Conservation (phyloP, 2,888 invertebrate species). For the Trichogramma evanescens region DNA sequence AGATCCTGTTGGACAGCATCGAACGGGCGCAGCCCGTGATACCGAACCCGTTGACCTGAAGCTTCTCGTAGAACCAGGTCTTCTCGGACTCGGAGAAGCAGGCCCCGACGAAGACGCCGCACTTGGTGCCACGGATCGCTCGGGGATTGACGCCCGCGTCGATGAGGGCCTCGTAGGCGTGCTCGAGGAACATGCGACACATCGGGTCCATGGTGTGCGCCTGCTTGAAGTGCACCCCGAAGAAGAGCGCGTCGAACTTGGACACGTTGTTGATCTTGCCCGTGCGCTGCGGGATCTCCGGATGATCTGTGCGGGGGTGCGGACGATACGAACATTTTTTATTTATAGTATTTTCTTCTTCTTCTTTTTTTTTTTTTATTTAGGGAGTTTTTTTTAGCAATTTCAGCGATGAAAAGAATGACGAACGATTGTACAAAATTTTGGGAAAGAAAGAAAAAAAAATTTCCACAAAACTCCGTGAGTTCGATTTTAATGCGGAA, state of each 20-base stretch:
- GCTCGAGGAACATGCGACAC: slow-evolving; percentile 57
- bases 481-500: too few relatives aligned
- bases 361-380: too few relatives aligned
- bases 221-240: slow-evolving; percentile 53
- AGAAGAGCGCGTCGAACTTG: slow-evolving; percentile 59
- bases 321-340: too few relatives aligned
- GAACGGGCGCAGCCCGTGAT: slow-evolving; percentile 77
- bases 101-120: slow-evolving; percentile 69
- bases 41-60: slow-evolving; percentile 57
- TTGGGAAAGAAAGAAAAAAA: too few relatives aligned
- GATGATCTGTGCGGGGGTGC: slow-evolving; percentile 45
- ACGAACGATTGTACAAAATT: too few relatives aligned
- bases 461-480: too few relatives aligned
- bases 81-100: slow-evolving; percentile 68
- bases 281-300: slow-evolving; percentile 67
- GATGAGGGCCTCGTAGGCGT: slow-evolving; percentile 54
- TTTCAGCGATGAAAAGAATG: too few relatives aligned
- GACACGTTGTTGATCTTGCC: slow-evolving; percentile 67
- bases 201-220: slow-evolving; percentile 56
- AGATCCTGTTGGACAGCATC: slow-evolving; percentile 84
- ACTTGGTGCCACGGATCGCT: slow-evolving; percentile 58
- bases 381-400: too few relatives aligned
- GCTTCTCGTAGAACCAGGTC: slow-evolving; percentile 62
- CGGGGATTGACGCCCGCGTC: slow-evolving; percentile 57
- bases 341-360: too few relatives aligned